Base-by-base conservation (phyloP, 2,888 invertebrate genomes). In the Caenorhabditis becei region DNA sequence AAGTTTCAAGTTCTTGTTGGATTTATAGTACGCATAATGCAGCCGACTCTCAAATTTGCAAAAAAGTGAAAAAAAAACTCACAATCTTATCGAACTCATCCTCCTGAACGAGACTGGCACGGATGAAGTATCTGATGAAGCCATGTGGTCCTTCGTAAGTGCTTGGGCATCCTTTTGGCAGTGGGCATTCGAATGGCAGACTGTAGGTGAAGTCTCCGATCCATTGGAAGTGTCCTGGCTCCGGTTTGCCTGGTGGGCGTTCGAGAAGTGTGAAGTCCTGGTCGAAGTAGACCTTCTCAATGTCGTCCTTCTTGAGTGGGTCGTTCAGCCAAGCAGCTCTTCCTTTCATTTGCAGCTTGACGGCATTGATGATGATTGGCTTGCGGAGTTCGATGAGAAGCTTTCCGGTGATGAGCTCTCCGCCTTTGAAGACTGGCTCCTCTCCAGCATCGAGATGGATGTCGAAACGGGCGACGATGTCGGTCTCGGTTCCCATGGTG, bases 211-310 rank as follows among this genome's bases (percentile, higher is more conserved):
- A 87, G 83, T 89, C 83, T 51, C 87, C 89, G 20, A 82, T 84
- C 90, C 91, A 91, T 37, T 86, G 82, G 78, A 91, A 90, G 74
- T 91, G 88, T 10, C 89, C 89, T 4, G 90, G 86, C 35, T 90
- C 89, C 24, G 83, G 83, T 53, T 85, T 83, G 8, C 91, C 91
- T n/a, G 91, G 91, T 14, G 91, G 91, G 8, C 91, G 83, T 75
- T 91, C 91, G 65, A 91, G 77, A 20, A 91, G 77, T 18, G 89
- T 85, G 77, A 91, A 86, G 72, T 89, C 88, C 62, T 87, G 86
- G 71, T 91, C 90, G 66, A 91, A 91, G 80, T 87, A 88, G 14
- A 90, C 85, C 80, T 87, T 87, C 59, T 87, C 87, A 56, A 84
- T 84, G 51, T 86, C 85, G 44, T 81, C 85, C 53, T 84, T 84